Conservation (phyloP, 2,113 vertebrate genomes). For the Oreotrochilus melanogaster region DNA sequence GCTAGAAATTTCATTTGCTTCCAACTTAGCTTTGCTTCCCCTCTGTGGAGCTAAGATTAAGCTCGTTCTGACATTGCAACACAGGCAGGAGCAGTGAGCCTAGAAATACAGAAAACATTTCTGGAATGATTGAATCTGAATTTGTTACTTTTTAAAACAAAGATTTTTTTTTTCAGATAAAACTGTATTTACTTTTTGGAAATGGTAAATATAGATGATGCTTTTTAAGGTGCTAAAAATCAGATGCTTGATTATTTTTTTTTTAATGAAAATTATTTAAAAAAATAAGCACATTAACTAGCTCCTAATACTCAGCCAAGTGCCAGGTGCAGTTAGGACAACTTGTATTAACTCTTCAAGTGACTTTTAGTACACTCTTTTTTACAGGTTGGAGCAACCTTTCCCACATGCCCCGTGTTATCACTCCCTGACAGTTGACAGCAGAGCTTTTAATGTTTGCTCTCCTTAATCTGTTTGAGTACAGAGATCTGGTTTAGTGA, state of each 20-base stretch:
- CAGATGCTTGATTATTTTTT: neutral
- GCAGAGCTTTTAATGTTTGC: constrained; percentile 30
- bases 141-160: neutral
- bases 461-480: constrained; percentile 16
- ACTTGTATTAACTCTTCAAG: neutral
- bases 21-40: neutral
- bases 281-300: neutral
- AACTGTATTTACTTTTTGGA: neutral
- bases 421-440: constrained; percentile 11
- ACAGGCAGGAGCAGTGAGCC: neutral
- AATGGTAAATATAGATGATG: neutral
- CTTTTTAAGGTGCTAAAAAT: neutral
- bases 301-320: neutral
- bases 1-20: constrained; percentile 1
- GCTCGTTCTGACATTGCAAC: neutral
- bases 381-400: neutral
- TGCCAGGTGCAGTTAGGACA: neutral
- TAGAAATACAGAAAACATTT: neutral
- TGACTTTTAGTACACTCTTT: neutral
- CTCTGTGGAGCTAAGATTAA: neutral
- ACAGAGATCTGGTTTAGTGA: constrained; percentile 36
- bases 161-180: neutral
- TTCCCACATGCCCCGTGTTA: neutral
- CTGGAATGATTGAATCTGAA: neutral
- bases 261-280: no score